A percentile compares a stretch with the other conserved stretches of the same genome.
Evolutionary conservation across 2,113 vertebrate genomes (phyloP).

Genomic region (Buteo buteo): DNA sequence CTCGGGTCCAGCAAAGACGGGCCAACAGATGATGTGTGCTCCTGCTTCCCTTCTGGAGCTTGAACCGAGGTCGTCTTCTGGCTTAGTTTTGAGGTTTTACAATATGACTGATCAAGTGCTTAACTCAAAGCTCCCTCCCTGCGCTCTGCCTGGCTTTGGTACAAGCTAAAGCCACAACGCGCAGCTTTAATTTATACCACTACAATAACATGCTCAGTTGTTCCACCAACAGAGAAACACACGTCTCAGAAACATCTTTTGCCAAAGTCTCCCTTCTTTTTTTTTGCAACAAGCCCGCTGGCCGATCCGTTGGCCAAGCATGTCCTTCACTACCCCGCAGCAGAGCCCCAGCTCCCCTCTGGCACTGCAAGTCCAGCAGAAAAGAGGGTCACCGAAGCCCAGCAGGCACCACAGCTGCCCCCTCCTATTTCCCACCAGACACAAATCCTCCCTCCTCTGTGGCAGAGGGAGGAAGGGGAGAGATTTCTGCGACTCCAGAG

Average conservation of each 20-base stretch:
- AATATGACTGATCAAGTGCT: not conserved
- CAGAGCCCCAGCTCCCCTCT: not conserved
- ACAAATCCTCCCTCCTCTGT: not conserved
- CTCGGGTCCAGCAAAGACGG: not conserved
- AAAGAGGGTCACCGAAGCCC: not conserved
- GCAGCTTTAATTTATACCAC: not conserved
- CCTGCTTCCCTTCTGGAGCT: not conserved
- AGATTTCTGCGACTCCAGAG: not conserved
- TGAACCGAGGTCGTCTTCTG: not conserved
- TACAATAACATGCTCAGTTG: not conserved
- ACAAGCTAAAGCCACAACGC: not conserved
- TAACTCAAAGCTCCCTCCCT: not conserved
- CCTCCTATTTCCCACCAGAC: not conserved
- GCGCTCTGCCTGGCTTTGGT: not conserved
- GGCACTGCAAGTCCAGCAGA: not conserved
- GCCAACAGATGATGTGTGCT: not conserved
- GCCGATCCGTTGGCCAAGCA: rapidly evolving
- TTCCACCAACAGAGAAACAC: not conserved
- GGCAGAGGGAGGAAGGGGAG: not conserved
- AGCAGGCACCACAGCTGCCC: not conserved
- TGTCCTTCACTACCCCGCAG: not conserved
- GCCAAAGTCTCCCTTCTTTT: not conserved
- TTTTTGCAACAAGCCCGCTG: not conserved
- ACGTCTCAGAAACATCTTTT: not conserved
- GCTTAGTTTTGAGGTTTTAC: not conserved